Base-by-base conservation (phyloP, 2,113 vertebrate species). In the Hydropotes inermis region DNA sequence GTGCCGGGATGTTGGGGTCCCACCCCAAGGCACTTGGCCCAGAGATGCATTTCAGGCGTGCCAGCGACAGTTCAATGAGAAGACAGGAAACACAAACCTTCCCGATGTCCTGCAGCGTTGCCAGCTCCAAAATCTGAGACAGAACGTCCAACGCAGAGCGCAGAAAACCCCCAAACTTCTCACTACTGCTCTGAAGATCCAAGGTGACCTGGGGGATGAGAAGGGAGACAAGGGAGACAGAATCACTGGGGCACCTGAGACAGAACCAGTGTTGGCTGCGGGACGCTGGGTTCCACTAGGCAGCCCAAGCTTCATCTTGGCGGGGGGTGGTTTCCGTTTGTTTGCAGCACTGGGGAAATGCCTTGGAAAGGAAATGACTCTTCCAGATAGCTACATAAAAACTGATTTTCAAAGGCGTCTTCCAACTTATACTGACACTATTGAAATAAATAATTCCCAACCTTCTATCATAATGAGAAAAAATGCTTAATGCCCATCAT, bases 131-230 rank as follows among this genome's bases (percentile, higher is more conserved):
- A 61, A 99, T 98, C 97, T 99, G 99, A 43, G 99, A 99, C 25
- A 99, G 98, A 83, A 99, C 99, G 76, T 99, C 99, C 79, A 99
- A 98, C 15, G 99, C 98, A 14, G 99, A 98, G 0, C 99, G 99
- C 91, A 99, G 98, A 90, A 99, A 99, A n/a, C 99, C 90, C 45
- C 99, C 99, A 97, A 99, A 99, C 98, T 99, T 99, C 97, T 99
- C 99, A 79, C 98, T 99, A 97, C 84, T 99, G 98, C 98, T 99
- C 98, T 99, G 99, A 81, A 99, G 99, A 98, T 99, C 99, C 98
- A 99, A 97, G 1, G 99, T 99, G 70, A 99, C 99, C 99, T 99
- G 92, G 94, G 78, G 83, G 60, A 33, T 47, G 45, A 23, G 54
- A 60, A 81, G 87, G 70, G 39, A 89, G 81, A 94, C 9, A 6